Percentiles rank a stretch among this genome's conserved stretches.
phyloP scores from a whole-genome alignment of 2,888 invertebrate species.

The Andricus quercusramuli region DNA sequence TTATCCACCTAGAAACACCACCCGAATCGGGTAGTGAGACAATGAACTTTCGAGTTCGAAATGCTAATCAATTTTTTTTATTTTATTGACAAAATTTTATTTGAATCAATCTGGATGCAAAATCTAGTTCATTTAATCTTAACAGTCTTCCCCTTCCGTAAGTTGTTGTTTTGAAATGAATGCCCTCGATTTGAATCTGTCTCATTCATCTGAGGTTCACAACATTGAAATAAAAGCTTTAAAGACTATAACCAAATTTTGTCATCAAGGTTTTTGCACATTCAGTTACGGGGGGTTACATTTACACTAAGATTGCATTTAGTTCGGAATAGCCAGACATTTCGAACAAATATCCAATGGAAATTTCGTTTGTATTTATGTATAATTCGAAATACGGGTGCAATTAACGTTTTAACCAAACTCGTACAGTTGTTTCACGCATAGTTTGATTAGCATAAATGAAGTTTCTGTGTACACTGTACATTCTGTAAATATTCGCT shows the following conservation, averaged over 20 bases:
- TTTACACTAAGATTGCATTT: constrained; percentile 1
- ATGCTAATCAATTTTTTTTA: too few species aligned
- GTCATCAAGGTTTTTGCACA: not conserved
- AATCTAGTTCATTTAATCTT: too few species aligned
- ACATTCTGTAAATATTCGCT: constrained; percentile 2
- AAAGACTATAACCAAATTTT: not conserved
- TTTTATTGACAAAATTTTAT: too few species aligned
- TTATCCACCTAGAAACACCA: too few species aligned
- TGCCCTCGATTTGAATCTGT: not conserved
- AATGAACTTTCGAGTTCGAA: too few species aligned
- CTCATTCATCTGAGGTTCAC: not conserved
- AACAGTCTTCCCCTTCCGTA: too few species aligned
- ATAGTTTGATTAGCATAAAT: constrained; percentile 37
- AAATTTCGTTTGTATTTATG: constrained; percentile 15
- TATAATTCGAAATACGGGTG: constrained; percentile 34
- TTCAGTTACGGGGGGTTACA: not conserved
- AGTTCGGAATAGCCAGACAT: constrained; percentile 11
- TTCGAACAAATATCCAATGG: constrained; percentile 22
- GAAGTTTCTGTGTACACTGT: constrained; percentile 23
- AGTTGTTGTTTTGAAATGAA: too few species aligned
- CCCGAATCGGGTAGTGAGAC: too few species aligned
- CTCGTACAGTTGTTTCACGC: constrained; percentile 18
- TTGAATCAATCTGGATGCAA: too few species aligned
- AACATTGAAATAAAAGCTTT: constrained; percentile 1
- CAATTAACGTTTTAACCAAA: constrained; percentile 20